Conservation (phyloP, 2,888 invertebrate genomes). For the Celastrina argiolus region DNA sequence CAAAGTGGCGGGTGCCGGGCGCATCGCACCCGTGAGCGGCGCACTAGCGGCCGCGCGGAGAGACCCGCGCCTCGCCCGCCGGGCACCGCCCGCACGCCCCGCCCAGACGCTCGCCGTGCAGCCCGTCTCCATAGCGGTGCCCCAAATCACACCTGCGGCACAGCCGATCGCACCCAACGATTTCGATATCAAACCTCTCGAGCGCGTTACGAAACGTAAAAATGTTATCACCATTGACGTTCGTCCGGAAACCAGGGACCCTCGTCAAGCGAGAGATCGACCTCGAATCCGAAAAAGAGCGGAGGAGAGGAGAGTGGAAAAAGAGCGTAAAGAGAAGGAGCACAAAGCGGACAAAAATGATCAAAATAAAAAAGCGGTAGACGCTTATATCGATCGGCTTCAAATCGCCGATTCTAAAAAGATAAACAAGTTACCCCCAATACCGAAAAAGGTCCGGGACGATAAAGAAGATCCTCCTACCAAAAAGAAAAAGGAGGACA, state of each 20-base stretch:
- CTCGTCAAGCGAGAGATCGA: constrained; percentile 35
- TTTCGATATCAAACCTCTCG: constrained; percentile 71
- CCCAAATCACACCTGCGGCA: constrained; percentile 27
- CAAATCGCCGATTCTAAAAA: constrained; percentile 48
- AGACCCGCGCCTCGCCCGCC: constrained; percentile 53
- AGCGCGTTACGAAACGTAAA: constrained; percentile 60
- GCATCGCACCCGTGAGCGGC: constrained; percentile 63
- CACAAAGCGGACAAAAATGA: constrained; percentile 24
- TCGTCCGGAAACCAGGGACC: constrained; percentile 36
- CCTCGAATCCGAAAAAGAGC: constrained; percentile 29
- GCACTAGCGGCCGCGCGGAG: constrained; percentile 52
- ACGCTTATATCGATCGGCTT: constrained; percentile 45
- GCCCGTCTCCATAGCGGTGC: constrained; percentile 32
- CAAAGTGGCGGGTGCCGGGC: constrained; percentile 43
- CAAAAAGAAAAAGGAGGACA: constrained; percentile 44
- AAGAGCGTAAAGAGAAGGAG: constrained; percentile 26
- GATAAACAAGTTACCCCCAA: constrained; percentile 65
- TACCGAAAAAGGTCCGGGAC: constrained; percentile 55
- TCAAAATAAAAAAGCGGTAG: constrained; percentile 32
- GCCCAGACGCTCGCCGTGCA: constrained; percentile 32
- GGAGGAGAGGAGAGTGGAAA: constrained; percentile 29
- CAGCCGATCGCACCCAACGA: constrained; percentile 59
- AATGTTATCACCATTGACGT: constrained; percentile 73
- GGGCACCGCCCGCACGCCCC: constrained; percentile 51
- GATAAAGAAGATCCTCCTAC: constrained; percentile 35